Percentiles rank a stretch among this genome's conserved stretches.
These are phyloP conservation scores for Thymelicus sylvestris DNA, from an alignment of 2,888 invertebrate genomes.

Conservation along the genomic window DNA sequence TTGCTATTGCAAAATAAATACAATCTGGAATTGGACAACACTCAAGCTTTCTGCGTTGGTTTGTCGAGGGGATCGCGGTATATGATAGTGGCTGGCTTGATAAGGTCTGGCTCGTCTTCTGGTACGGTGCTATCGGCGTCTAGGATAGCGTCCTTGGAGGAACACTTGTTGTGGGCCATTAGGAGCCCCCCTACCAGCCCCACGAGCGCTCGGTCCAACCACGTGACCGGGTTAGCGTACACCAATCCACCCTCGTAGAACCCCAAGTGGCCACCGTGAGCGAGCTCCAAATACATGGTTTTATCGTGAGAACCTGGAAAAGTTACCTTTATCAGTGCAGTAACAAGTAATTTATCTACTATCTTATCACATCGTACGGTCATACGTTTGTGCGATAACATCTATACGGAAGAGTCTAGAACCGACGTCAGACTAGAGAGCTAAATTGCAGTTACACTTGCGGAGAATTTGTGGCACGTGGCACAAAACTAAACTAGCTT, in stretches of 20 bases:
- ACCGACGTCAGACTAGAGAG: not conserved
- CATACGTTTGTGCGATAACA: not conserved
- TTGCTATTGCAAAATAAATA: not conserved
- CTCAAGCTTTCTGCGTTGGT: conserved; percentile 36
- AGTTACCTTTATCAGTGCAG: not conserved
- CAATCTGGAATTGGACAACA: not conserved
- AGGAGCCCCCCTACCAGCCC: conserved; percentile 91
- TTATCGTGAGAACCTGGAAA: conserved; percentile 87
- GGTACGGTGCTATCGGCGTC: conserved; percentile 43
- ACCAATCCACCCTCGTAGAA: conserved; percentile 96
- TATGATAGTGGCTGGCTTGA: conserved; percentile 72
- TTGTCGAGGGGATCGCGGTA: conserved; percentile 74
- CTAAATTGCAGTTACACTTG: not conserved
- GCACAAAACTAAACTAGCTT: too few species aligned
- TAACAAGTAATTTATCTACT: not conserved
- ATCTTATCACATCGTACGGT: not conserved
- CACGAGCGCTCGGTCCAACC: conserved; percentile 96
- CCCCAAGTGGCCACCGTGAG: conserved; percentile 97
- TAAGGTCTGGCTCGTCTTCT: conserved; percentile 73
- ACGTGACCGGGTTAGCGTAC: conserved; percentile 95
- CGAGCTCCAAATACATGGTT: conserved; percentile 90
- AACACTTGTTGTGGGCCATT: conserved; percentile 82
- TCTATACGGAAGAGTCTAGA: not conserved
- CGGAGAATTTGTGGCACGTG: too few species aligned
- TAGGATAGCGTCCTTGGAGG: conserved; percentile 53